These are phyloP conservation scores for Picathartes gymnocephalus DNA, from an alignment of 2,113 vertebrate genomes.

Conservation along the genomic window DNA sequence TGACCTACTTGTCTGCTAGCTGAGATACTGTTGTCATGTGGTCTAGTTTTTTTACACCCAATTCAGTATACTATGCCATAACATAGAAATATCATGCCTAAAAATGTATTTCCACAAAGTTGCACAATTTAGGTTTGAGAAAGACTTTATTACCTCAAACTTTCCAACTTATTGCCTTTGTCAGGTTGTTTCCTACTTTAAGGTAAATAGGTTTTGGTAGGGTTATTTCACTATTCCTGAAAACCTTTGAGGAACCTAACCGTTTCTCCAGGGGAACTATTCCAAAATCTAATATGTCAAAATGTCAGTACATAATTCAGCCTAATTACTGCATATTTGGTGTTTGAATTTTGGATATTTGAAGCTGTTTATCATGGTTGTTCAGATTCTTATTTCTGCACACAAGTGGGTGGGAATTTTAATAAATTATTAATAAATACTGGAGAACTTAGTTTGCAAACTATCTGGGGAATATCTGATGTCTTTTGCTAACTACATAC, in stretches of 20 bases:
- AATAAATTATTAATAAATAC: constrained; percentile 13
- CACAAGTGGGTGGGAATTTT: neutral
- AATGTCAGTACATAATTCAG: neutral
- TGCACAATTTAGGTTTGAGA: neutral
- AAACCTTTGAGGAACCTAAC: neutral
- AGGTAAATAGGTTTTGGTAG: neutral
- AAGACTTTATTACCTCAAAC: neutral
- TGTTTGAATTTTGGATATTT: constrained; percentile 12
- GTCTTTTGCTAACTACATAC: neutral
- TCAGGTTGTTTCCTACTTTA: neutral
- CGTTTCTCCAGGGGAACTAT: neutral
- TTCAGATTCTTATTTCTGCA: neutral
- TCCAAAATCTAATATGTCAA: neutral
- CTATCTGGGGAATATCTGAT: neutral
- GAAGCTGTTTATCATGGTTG: neutral
- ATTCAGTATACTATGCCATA: neutral
- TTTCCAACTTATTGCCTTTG: neutral
- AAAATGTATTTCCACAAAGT: neutral
- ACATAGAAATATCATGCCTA: neutral
- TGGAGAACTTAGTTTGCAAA: neutral
- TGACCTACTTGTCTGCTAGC: constrained; percentile 9
- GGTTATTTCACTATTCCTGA: neutral
- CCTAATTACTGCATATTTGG: neutral
- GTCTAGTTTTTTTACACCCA: neutral
- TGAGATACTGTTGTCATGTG: neutral